Percentiles rank a stretch among this genome's conserved stretches.
These are phyloP conservation scores for Tamandua tetradactyla DNA, from an alignment of 2,797 vertebrate species.

Conservation along the genomic window DNA sequence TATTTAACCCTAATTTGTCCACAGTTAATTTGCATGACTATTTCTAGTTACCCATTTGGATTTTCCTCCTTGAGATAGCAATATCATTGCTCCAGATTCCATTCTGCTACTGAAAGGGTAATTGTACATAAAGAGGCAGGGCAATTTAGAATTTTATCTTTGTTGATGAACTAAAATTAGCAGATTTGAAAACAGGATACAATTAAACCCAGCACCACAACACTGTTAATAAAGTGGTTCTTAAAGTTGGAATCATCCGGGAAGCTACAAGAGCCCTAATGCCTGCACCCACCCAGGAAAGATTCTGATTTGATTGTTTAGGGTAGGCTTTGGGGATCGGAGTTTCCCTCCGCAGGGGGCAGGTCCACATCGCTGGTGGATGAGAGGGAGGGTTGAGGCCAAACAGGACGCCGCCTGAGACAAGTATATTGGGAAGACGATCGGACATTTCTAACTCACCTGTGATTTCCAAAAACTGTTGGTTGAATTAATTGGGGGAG, in stretches of 20 bases:
- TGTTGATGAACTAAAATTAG: background rate
- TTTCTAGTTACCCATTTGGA: background rate
- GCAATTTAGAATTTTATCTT: background rate
- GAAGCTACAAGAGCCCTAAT: background rate
- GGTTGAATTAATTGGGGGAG: background rate
- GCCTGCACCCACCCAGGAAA: background rate
- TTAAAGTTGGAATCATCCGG: background rate
- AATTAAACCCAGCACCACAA: background rate
- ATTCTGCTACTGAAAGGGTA: background rate
- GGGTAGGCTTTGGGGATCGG: background rate
- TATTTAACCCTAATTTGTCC: conserved; percentile 44
- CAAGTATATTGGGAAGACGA: background rate
- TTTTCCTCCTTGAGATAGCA: conserved; percentile 37
- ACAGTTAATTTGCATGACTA: background rate
- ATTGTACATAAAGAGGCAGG: background rate
- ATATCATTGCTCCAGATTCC: background rate
- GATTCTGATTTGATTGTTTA: background rate
- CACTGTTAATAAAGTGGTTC: background rate
- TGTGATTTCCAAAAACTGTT: background rate
- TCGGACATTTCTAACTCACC: background rate
- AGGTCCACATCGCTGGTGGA: background rate
- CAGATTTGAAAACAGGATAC: background rate
- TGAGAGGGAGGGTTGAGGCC: background rate
- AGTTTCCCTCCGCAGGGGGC: background rate
- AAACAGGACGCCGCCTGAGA: background rate